Base-by-base conservation (phyloP, 2,888 invertebrate genomes). In the Morpho achilles region DNA sequence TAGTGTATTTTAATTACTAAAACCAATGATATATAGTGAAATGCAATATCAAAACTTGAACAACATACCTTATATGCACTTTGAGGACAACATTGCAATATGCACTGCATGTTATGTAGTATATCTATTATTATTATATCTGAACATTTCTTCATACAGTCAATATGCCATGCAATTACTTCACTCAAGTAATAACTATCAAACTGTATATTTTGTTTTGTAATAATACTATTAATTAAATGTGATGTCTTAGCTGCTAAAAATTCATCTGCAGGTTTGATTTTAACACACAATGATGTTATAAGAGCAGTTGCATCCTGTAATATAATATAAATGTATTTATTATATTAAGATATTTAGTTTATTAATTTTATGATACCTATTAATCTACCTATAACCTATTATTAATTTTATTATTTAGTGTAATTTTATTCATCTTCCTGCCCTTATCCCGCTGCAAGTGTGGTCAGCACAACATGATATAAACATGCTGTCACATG, bases 161-260 rank as follows among this genome's bases (percentile, higher is more conserved):
- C 77, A 47, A 89, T 71, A 56, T 89, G 84, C 91, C 91, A 92
- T 7, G 74, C 73, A 10, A 91, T 69, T 0, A 84, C 79, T 72
- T 79, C 82, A 52, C 68, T 71, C 4, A 91, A 67, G 45, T 75
- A 76, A 46, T 80, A 79, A 43, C 67, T 58, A 9, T 75, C 73
- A 65, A 91, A 77, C 61, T 80, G 76, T 23, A 93, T 72, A 69
- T 90, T 91, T 73, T 93, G 93, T 71, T 88, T 89, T 8, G 84
- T 89, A 45, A 93, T 64, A 16, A 94, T 77, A 65, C 88, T 92
- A 58, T 84, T 87, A 40, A 94, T 80, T 58, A 94, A 77, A 69
- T 91, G 91, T 66, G 93, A 92, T 61, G 91, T 86, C 82, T 93
- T 93, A 32, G 91, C 87, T 7, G 92, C 87, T 53, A 93, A 73